Conservation (phyloP, 2,888 invertebrate species). For the Polydrusus cervinus region DNA sequence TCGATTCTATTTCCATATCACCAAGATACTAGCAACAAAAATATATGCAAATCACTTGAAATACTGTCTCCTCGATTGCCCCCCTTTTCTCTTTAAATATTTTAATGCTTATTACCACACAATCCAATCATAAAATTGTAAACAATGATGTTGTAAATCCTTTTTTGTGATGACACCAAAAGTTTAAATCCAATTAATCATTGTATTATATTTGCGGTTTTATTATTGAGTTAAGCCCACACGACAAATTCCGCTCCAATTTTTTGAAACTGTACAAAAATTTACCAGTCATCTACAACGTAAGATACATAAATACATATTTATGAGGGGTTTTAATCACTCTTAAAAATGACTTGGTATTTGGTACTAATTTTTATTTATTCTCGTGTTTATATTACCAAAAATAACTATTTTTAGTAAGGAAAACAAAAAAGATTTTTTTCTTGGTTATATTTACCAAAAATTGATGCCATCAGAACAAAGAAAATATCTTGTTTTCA, state of each 20-base stretch:
- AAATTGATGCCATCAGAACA: too few species aligned
- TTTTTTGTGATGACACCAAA: slow-evolving; percentile 27
- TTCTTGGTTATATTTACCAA: too few species aligned
- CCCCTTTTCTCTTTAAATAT: neutral
- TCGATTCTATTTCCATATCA: too few species aligned
- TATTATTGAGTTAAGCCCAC: neutral
- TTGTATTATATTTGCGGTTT: neutral
- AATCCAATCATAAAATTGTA: slow-evolving; percentile 42
- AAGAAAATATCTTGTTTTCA: too few species aligned
- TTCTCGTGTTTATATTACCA: too few species aligned
- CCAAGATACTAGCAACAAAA: neutral
- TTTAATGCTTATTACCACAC: slow-evolving; percentile 41
- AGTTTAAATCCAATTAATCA: slow-evolving; percentile 39
- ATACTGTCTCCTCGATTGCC: neutral
- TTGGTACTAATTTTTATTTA: too few species aligned
- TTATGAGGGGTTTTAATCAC: too few species aligned
- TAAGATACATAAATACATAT: too few species aligned
- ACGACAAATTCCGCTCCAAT: neutral
- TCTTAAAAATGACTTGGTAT: too few species aligned
- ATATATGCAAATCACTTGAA: slow-evolving; percentile 17
- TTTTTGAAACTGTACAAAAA: neutral
- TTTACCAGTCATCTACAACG: too few species aligned
- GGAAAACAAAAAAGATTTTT: too few species aligned
- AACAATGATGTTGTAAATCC: slow-evolving; percentile 27
- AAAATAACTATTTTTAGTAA: too few species aligned